A percentile compares a stretch with the other conserved stretches of the same genome.
phyloP scores from a whole-genome alignment of 2,888 invertebrate species.

The Globia sparganii region DNA sequence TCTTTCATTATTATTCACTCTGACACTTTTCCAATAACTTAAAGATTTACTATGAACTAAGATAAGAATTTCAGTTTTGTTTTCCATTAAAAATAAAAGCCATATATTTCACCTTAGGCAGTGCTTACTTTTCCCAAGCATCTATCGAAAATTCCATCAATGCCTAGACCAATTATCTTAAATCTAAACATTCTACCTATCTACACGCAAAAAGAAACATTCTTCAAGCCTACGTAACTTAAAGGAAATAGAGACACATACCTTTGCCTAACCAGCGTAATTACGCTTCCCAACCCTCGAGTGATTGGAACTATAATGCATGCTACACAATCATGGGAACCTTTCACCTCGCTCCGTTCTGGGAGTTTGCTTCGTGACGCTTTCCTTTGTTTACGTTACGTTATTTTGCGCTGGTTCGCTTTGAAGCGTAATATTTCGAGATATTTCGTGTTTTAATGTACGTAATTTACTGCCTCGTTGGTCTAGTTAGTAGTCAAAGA shows the following conservation, averaged over 20 bases:
- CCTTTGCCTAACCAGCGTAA: conserved; percentile 31
- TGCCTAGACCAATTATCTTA: background rate
- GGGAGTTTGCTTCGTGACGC: conserved; percentile 76
- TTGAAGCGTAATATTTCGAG: conserved; percentile 16
- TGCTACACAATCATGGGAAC: conserved; percentile 79
- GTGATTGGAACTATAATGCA: conserved; percentile 66
- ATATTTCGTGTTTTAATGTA: background rate
- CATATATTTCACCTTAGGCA: background rate
- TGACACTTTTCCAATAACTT: background rate
- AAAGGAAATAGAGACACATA: conserved; percentile 34
- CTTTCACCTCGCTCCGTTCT: conserved; percentile 79
- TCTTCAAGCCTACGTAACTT: conserved; percentile 5
- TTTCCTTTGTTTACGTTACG: conserved; percentile 75
- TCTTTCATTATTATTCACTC: background rate
- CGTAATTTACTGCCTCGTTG: background rate
- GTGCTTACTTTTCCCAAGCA: background rate
- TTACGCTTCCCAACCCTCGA: conserved; percentile 61
- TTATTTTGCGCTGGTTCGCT: conserved; percentile 52
- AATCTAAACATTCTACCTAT: background rate
- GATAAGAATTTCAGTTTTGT: background rate
- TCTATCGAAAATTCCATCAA: background rate
- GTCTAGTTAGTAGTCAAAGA: background rate
- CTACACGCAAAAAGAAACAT: background rate
- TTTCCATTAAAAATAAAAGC: background rate
- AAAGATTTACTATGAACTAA: background rate